These are phyloP conservation scores for Bos javanicus DNA, from an alignment of 2,113 vertebrate genomes.

Conservation along the genomic window DNA sequence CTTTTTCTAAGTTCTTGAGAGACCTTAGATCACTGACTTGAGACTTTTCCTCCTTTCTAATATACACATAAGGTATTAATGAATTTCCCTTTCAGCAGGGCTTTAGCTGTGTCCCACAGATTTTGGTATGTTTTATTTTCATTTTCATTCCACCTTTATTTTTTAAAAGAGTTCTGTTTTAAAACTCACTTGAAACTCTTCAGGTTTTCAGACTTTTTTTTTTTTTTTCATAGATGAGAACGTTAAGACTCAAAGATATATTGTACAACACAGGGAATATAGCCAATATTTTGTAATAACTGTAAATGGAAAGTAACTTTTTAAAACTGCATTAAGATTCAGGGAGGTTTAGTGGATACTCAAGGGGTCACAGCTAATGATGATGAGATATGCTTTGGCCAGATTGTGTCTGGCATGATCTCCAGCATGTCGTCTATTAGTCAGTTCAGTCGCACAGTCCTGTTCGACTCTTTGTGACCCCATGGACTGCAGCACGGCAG, in stretches of 20 bases:
- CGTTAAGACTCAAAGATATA: not conserved
- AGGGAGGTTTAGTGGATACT: not conserved
- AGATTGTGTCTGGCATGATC: not conserved
- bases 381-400: not conserved
- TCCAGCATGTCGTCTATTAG: not conserved
- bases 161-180: not conserved
- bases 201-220: not conserved
- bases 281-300: not conserved
- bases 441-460: not conserved
- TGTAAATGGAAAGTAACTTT: not conserved
- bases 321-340: not conserved
- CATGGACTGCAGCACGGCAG: not conserved
- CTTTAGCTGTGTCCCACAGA: not conserved
- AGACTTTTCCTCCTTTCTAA: not conserved
- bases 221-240: not conserved
- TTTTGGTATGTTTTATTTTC: not conserved
- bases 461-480: not conserved
- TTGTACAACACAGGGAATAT: not conserved
- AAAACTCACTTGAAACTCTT: not conserved
- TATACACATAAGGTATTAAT: not conserved
- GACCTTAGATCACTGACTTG: not conserved
- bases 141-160: not conserved
- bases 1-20: not conserved
- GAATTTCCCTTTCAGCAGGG: not conserved
- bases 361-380: not conserved